phyloP scores from a whole-genome alignment of 2,888 invertebrate genomes.

The Dasypolia templi region DNA sequence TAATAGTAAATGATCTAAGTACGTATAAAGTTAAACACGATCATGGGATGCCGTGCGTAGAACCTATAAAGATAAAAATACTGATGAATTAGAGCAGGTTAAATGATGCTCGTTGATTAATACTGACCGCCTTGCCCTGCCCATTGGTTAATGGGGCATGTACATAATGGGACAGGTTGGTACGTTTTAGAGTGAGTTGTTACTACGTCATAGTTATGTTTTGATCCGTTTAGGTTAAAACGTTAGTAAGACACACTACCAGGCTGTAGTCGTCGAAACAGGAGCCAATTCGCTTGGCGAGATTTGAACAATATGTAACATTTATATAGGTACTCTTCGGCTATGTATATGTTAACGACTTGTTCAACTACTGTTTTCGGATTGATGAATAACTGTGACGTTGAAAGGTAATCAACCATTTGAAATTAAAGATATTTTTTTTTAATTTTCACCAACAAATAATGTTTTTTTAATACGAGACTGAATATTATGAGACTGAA shows the following conservation, averaged over 20 bases:
- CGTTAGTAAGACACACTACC: neutral
- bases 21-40: too few relatives aligned
- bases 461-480: neutral
- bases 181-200: slow-evolving; percentile 1
- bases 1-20: too few relatives aligned
- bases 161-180: slow-evolving; percentile 36
- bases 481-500: neutral
- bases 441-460: neutral
- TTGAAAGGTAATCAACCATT: neutral
- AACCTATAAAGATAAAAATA: slow-evolving; percentile 43
- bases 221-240: neutral
- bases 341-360: neutral
- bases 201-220: neutral
- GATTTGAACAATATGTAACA: neutral
- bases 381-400: neutral
- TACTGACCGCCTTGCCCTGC: slow-evolving; percentile 41
- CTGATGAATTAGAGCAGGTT: slow-evolving; percentile 50
- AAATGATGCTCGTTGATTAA: slow-evolving; percentile 61
- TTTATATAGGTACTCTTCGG: neutral
- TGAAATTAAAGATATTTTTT: neutral
- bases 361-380: slow-evolving; percentile 8
- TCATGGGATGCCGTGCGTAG: slow-evolving; percentile 33
- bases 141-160: slow-evolving; percentile 42
- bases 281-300: neutral
- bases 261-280: neutral